phyloP scores from a whole-genome alignment of 2,113 vertebrate genomes.

The Hoplias malabaricus region DNA sequence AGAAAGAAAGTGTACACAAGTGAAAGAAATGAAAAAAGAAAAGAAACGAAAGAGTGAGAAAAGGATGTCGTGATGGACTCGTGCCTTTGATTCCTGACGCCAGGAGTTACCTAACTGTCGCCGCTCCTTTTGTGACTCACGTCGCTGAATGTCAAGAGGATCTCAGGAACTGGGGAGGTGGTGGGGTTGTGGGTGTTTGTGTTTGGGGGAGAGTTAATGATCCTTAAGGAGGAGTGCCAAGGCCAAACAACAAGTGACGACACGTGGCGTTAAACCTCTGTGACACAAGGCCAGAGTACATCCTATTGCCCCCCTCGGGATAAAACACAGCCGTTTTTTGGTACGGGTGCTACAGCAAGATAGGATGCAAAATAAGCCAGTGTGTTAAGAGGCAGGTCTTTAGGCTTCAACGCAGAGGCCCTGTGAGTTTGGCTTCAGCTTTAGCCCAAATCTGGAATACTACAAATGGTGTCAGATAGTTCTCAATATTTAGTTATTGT shows the following conservation, averaged over 20 bases:
- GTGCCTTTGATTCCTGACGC: constrained; percentile 44
- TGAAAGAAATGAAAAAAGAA: background rate
- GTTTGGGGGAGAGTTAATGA: background rate
- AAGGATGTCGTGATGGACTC: constrained; percentile 41
- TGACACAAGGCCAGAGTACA: constrained; percentile 20
- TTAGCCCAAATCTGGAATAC: constrained; percentile 56
- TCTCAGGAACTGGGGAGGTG: background rate
- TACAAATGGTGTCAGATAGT: constrained; percentile 56
- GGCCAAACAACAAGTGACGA: background rate
- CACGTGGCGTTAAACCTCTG: background rate
- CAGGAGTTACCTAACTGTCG: constrained; percentile 43
- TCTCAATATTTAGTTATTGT: no score
- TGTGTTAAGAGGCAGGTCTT: constrained; percentile 63
- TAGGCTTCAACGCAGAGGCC: constrained; percentile 59
- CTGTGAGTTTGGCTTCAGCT: constrained; percentile 66
- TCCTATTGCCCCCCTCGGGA: constrained; percentile 28
- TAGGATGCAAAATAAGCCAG: constrained; percentile 57
- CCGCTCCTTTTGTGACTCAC: constrained; percentile 48
- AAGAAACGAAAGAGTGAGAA: background rate
- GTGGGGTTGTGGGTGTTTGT: background rate
- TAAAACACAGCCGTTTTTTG: constrained; percentile 35
- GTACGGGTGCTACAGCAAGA: constrained; percentile 46
- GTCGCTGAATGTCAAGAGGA: constrained; percentile 18
- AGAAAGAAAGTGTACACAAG: constrained; percentile 4
- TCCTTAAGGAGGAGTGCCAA: constrained; percentile 9